Percentiles rank a stretch among this genome's conserved stretches.
These are phyloP conservation scores for Sminthopsis crassicaudata DNA, from an alignment of 2,113 vertebrate genomes.

Conservation along the genomic window DNA sequence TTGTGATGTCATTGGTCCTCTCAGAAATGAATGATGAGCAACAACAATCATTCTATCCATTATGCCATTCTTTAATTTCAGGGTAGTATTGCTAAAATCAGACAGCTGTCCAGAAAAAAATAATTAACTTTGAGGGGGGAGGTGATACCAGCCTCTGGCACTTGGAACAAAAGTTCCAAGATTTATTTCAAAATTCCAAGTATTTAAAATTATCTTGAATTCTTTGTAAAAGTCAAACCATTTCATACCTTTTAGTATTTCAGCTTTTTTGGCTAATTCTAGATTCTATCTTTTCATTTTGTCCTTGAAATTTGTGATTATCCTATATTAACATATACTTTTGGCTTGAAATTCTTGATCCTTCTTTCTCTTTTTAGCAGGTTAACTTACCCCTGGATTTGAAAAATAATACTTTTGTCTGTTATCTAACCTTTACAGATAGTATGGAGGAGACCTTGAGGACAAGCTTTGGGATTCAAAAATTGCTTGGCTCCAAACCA, in stretches of 20 bases:
- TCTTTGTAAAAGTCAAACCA: background rate
- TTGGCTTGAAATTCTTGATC: background rate
- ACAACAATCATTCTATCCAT: background rate
- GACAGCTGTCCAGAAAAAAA: background rate
- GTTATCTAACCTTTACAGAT: background rate
- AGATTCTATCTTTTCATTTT: background rate
- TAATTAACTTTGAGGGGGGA: background rate
- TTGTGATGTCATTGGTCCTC: background rate
- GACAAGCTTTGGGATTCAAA: background rate
- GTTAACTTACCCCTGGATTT: background rate
- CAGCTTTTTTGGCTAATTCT: background rate
- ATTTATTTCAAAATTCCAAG: background rate
- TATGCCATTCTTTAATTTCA: background rate
- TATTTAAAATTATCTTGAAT: background rate
- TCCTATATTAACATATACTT: background rate
- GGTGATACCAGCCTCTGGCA: background rate
- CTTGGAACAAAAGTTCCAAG: background rate
- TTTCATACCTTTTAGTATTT: background rate
- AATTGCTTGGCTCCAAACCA: background rate
- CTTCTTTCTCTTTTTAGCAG: background rate
- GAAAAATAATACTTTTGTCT: background rate
- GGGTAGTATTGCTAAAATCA: background rate
- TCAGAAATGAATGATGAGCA: background rate
- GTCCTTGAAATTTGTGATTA: background rate
- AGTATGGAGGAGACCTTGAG: background rate